Evolutionary conservation across 2,113 vertebrate species (phyloP), one percentile per base, ranked within the genome.

Genomic region (Lagopus muta): DNA sequence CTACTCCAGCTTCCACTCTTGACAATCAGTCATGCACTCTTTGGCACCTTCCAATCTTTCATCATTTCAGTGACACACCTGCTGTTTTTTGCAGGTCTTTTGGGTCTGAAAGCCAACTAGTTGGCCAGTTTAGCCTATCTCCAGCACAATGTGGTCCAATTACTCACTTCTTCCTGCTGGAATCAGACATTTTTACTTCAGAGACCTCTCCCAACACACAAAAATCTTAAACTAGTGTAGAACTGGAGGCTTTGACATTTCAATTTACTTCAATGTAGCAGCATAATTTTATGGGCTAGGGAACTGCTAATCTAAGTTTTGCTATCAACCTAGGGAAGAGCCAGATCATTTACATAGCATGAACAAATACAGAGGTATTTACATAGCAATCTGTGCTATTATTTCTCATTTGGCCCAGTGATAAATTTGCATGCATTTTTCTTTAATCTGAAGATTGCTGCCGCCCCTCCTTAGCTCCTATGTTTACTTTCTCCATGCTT

Each of bases 21-120:
- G 69, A 62, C 42, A 80, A 21, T 32, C 42, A 80, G 45, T 76
- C 0, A 0, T 40, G 25, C 36, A 42, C 66, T 47, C 52, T 48
- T 62, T 30, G 67, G n/a, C n/a, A 34, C 18, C 69, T 55, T 25
- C 48, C 13, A 62, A 11, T 58, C 17, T 79, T 61, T 72, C 38
- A 73, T 10, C 4, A 58, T 72, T 82, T 75, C 69, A 38, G 48
- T 78, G 43, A 65, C 11, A 48, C 4, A 36, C 12, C 36, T 89
- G 50, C 48, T 22, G 32, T 25, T 52, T 82, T 62, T 73, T 66
- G 40, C 40, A 57, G 30, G 12, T 17, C 72, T 70, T 69, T 75
- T 54, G 72, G 25, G 13, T 70, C 54, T 42, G 66, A 40, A 67
- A 61, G 11, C 7, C 52, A 77, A 60, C 14, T 2, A 1, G 50